Conservation (phyloP, 2,113 vertebrate genomes). For the Mormyrus iriodes region DNA sequence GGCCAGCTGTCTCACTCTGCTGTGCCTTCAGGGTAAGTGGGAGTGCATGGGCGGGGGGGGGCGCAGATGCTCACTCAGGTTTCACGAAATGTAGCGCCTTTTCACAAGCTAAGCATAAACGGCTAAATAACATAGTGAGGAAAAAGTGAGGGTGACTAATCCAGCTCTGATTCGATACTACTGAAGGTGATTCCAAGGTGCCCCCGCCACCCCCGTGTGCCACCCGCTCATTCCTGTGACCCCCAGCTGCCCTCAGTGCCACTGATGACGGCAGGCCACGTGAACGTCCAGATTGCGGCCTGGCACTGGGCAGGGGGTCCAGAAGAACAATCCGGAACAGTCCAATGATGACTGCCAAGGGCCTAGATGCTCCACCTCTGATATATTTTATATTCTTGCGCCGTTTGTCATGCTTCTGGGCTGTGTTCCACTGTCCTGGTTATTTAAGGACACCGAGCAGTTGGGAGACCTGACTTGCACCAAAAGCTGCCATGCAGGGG, state of each 20-base stretch:
- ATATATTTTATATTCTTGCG: neutral
- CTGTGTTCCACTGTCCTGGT: neutral
- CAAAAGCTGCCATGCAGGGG: neutral
- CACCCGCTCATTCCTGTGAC: neutral
- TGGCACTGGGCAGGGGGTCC: neutral
- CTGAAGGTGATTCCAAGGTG: neutral
- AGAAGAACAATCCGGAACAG: neutral
- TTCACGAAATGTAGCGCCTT: too few relatives aligned
- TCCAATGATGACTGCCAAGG: neutral
- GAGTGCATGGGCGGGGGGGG: neutral
- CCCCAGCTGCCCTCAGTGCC: neutral
- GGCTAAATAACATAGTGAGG: neutral
- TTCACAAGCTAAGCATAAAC: neutral
- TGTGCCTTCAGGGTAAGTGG: neutral
- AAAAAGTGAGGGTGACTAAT: neutral
- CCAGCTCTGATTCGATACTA: neutral
- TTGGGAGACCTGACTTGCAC: neutral
- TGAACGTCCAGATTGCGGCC: neutral
- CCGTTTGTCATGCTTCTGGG: neutral
- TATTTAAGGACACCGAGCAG: neutral
- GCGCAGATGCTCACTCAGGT: neutral
- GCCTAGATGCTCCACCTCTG: neutral
- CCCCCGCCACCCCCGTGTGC: too few relatives aligned
- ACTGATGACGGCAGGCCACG: neutral
- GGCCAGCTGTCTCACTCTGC: neutral